Conservation (phyloP, 2,888 invertebrate genomes). For the Cyrtodaria siliqua region DNA sequence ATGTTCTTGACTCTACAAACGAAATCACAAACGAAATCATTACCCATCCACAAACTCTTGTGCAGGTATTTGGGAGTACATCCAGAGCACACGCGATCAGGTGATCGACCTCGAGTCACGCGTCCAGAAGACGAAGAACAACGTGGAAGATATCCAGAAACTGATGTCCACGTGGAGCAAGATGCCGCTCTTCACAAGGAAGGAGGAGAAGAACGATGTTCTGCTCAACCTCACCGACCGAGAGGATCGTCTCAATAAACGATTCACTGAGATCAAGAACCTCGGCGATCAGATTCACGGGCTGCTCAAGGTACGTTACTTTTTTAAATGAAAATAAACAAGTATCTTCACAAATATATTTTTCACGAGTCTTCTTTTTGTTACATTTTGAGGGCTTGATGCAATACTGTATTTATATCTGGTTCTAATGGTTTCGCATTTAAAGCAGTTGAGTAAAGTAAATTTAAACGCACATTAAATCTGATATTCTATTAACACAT, state of each 20-base stretch:
- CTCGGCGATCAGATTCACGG: conserved; percentile 91
- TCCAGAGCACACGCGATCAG: conserved; percentile 91
- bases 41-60: too few species aligned
- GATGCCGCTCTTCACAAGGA: conserved; percentile 95
- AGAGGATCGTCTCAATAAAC: conserved; percentile 91
- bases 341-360: too few species aligned
- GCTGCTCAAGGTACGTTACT: conserved; percentile 88
- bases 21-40: too few species aligned
- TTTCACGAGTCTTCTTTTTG: too few species aligned
- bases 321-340: too few species aligned
- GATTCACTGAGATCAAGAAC: conserved; percentile 91
- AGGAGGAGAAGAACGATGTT: conserved; percentile 94
- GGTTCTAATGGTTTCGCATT: too few species aligned
- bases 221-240: conserved; percentile 94
- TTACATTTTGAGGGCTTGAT: too few species aligned
- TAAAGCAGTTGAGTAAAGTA: too few species aligned
- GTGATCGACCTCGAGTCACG: conserved; percentile 93
- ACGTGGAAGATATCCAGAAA: conserved; percentile 92
- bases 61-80: conserved; percentile 94
- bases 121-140: conserved; percentile 93
- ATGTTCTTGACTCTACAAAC: too few species aligned
- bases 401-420: too few species aligned
- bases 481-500: too few species aligned
- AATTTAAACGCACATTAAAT: too few species aligned
- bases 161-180: conserved; percentile 94